Percentiles rank a stretch among this genome's conserved stretches.
Conservation (phyloP, 1,140 invertebrate species). For the Brachystomella parvula region DNA sequence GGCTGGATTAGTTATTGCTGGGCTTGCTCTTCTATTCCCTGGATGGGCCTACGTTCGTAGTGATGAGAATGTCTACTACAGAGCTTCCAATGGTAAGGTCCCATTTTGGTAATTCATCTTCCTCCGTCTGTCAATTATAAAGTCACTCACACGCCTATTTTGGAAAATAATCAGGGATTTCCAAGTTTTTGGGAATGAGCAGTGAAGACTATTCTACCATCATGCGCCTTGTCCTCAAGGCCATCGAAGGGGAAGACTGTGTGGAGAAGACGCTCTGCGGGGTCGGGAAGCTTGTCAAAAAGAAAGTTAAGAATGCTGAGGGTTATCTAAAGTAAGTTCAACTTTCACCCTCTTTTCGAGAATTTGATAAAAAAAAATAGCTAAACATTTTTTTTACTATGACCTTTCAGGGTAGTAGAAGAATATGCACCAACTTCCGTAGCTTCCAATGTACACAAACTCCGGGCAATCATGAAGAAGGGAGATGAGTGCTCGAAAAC, state of each 20-base stretch:
- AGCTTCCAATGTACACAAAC: constrained; percentile 35
- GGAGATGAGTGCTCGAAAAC: constrained; percentile 35
- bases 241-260: constrained; percentile 38
- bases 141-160: not conserved
- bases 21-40: constrained; percentile 37
- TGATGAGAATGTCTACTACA: constrained; percentile 39
- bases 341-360: not conserved
- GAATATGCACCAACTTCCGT: constrained; percentile 36
- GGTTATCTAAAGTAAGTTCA: constrained; percentile 37
- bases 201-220: constrained; percentile 36
- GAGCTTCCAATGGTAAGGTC: constrained; percentile 32
- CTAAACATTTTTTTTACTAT: constrained; percentile 4
- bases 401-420: constrained; percentile 33
- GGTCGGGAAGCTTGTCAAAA: constrained; percentile 38
- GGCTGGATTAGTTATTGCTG: constrained; percentile 38
- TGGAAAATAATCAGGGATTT: not conserved
- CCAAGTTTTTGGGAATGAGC: constrained; percentile 34
- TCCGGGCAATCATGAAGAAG: constrained; percentile 38
- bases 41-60: constrained; percentile 38
- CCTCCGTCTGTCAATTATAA: not conserved
- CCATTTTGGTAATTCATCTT: not conserved
- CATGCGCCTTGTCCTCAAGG: constrained; percentile 36
- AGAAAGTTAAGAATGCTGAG: constrained; percentile 37
- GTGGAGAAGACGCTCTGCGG: constrained; percentile 38
- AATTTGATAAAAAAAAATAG: not conserved